Base-by-base conservation (phyloP, 1,140 invertebrate species). In the Micrasema minimum region DNA sequence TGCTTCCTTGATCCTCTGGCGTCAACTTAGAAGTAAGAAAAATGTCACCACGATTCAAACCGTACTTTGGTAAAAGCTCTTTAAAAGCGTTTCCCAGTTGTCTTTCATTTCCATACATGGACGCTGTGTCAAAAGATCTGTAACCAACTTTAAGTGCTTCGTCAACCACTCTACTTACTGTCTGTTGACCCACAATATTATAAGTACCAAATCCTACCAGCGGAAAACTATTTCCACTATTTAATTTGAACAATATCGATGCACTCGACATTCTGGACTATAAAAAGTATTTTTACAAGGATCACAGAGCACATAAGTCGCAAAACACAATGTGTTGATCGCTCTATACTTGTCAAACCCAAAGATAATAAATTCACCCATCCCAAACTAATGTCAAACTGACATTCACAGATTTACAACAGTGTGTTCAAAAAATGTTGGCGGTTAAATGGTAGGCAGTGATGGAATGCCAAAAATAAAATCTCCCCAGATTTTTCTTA, bases 1-100 rank as follows among this genome's bases (percentile, higher is more conserved):
- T 84, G 37, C 82, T 79, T 12, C 92, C 92, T 77, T 93, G 91
- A 77, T 93, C 87, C 77, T 79, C 81, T 7, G 92, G 91, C 55
- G 88, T 37, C 71, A 88, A 77, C 81, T 89, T 89, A 50, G 87
- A 87, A 12, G 87, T 88, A 35, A 89, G 81, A 71, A 88, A 89
- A 50, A 89, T 79, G 72, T 89, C 87, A 62, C 83, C 74, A 76
- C 87, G 78, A 48, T 78, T 81, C 5, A 88, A 66, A 22, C 78
- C 77, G 68, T 81, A 78, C 53, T 79, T 81, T 11, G 78, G 77
- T 6, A 83, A 69, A 2, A 81, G 61, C 22, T 79, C 76, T 76
- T 83, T 79, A 3, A 89, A 77, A 35, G 82, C 79, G 66, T 80
- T 71, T 46, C 87, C 88, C 71, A 89, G 87, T 46, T 84, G 81